Base-by-base conservation (phyloP, 2,888 invertebrate species). In the Leptinotarsa tumamoca region DNA sequence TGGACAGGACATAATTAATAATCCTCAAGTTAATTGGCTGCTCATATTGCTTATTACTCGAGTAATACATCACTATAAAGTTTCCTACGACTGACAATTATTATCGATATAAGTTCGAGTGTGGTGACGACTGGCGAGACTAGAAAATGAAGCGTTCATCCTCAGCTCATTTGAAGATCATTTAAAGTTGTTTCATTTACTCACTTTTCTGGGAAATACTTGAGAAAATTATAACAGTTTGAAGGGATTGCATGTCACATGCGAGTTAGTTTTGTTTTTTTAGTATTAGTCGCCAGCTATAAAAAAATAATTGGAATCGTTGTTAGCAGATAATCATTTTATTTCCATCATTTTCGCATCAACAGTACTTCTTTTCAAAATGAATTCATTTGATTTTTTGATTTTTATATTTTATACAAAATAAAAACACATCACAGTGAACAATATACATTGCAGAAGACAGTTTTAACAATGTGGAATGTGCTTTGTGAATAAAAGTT, bases 21-120 rank as follows among this genome's bases (percentile, higher is more conserved):
- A 33, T 63, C 33, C 63, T 63, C 43, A 27, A 63, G 33, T 63
- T 63, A 63, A 63, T 33, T 43, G 63, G 43, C n/a, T 63, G 63
- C 27, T 63, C 27, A 63, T 43, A 63, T 43, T 58, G 13, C 58
- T 58, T 43, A 63, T 33, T 33, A 63, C 63, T 27, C 4, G 5
- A 43, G 63, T 21, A 58, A 58, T 58, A 43, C 63, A 63, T 63
- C 63, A 63, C 17, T 13, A 58, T 58, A 58, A 43, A 63, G 63
- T 63, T 43, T 43, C 63, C 15, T 43, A 43, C 58, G 58, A 14
- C 58, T 27, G 27, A 14, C 14, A 23, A 58, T 58, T 14, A 58
- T 58, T 14, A 58, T 58, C 17, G 58, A 15, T 23, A 14, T 58
- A 21, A 58, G 1, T 58, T 58, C 58, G 58, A 58, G n/a, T 63